phyloP scores from a whole-genome alignment of 2,113 vertebrate species.

The Sapajus apella region DNA sequence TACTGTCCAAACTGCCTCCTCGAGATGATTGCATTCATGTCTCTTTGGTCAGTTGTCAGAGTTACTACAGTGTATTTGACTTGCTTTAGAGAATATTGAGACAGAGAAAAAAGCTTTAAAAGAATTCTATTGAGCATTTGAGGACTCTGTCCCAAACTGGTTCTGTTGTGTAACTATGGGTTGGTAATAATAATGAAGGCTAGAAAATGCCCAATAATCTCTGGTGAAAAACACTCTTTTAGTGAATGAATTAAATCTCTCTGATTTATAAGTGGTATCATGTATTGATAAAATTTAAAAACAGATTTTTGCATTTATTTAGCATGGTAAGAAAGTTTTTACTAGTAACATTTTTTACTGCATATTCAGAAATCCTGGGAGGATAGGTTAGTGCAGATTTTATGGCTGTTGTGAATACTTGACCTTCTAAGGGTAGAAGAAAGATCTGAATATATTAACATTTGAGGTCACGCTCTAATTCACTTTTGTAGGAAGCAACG shows the following conservation, averaged over 20 bases:
- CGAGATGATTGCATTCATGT: not conserved
- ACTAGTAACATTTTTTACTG: not conserved
- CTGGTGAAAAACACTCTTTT: slow-evolving; percentile 16
- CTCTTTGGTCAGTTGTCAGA: not conserved
- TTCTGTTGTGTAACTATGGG: not conserved
- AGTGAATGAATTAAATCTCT: not conserved
- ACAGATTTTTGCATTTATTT: slow-evolving; percentile 13
- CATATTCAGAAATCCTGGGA: slow-evolving; percentile 47
- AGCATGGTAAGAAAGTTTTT: not conserved
- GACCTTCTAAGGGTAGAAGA: slow-evolving; percentile 62
- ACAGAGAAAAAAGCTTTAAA: not conserved
- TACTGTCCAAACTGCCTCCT: not conserved
- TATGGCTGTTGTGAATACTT: slow-evolving; percentile 67
- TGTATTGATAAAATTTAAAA: slow-evolving; percentile 9
- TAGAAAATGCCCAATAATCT: not conserved
- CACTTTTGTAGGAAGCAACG: slow-evolving; percentile 58
- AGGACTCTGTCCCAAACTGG: not conserved
- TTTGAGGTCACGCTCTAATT: slow-evolving; percentile 68
- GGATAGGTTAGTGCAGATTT: slow-evolving; percentile 49
- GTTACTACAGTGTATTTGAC: not conserved
- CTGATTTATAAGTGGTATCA: not conserved
- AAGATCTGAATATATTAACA: slow-evolving; percentile 73
- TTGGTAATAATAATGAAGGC: not conserved
- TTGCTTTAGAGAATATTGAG: not conserved
- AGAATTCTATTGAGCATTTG: not conserved